phyloP scores from a whole-genome alignment of 2,113 vertebrate genomes.

The Atherinomorus stipes region DNA sequence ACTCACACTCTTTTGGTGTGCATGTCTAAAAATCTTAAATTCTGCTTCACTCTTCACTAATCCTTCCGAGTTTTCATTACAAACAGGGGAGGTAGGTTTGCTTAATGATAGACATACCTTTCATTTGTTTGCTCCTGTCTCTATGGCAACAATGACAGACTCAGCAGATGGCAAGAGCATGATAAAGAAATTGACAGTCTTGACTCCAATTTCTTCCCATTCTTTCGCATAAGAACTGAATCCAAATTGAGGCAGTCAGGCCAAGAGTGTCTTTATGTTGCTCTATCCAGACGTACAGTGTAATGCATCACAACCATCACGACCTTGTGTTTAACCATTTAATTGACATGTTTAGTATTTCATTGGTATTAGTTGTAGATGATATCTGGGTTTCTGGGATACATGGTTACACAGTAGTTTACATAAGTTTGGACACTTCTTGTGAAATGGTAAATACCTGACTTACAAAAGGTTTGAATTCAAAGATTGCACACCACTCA shows the following conservation, averaged over 20 bases:
- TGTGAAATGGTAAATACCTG: neutral
- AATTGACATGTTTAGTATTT: neutral
- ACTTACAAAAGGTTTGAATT: neutral
- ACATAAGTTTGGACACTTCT: neutral
- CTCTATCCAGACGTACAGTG: neutral
- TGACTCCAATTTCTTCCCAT: neutral
- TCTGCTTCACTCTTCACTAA: neutral
- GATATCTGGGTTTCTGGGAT: neutral
- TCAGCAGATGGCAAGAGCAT: constrained; percentile 50
- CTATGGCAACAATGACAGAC: constrained; percentile 67
- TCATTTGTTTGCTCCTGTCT: constrained; percentile 70
- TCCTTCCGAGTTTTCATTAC: constrained; percentile 14
- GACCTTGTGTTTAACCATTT: neutral
- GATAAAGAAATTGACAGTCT: constrained; percentile 36
- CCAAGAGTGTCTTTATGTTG: neutral
- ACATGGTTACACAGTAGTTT: neutral
- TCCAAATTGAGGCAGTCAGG: neutral
- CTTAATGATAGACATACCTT: constrained; percentile 61
- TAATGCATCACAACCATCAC: too few species aligned
- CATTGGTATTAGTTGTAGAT: too few species aligned
- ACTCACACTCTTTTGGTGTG: neutral
- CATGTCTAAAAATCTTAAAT: neutral
- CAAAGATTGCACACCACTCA: neutral
- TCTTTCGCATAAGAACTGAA: constrained; percentile 22
- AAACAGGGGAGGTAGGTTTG: constrained; percentile 3